phyloP scores from a whole-genome alignment of 2,888 invertebrate genomes.

The Ceratothoa steindachneri region DNA sequence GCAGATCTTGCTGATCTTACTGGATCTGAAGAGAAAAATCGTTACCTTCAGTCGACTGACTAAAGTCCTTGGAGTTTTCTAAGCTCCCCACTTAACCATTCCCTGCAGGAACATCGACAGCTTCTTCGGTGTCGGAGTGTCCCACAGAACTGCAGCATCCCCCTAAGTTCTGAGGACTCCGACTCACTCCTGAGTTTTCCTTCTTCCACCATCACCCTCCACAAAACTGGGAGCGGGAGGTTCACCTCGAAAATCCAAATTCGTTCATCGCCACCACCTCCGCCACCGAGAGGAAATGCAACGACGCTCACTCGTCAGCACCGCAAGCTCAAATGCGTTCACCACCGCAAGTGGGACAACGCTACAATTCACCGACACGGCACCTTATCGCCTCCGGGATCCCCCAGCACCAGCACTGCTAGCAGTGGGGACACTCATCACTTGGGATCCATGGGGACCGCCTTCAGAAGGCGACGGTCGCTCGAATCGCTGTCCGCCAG shows the following conservation, averaged over 20 bases:
- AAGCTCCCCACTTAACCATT: neutral
- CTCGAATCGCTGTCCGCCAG: neutral
- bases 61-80: neutral
- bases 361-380: neutral
- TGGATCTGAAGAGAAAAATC: too few relatives aligned
- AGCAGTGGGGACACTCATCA: neutral
- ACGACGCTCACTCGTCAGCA: constrained; percentile 21
- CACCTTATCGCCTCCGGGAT: neutral
- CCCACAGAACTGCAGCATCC: neutral
- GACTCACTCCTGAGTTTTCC: constrained; percentile 1
- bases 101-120: neutral
- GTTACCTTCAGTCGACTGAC: neutral
- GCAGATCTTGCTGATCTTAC: too few relatives aligned
- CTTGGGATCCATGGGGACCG: too few relatives aligned
- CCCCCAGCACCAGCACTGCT: neutral
- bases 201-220: neutral
- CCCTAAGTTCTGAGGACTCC: neutral
- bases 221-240: constrained; percentile 29
- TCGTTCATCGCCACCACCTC: constrained; percentile 39
- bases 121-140: constrained; percentile 8
- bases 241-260: constrained; percentile 38
- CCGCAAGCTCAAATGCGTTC: neutral
- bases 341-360: neutral
- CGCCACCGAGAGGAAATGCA: constrained; percentile 35
- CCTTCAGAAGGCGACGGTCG: neutral